Conservation (phyloP, 2,888 invertebrate species). For the Cryptus armator region DNA sequence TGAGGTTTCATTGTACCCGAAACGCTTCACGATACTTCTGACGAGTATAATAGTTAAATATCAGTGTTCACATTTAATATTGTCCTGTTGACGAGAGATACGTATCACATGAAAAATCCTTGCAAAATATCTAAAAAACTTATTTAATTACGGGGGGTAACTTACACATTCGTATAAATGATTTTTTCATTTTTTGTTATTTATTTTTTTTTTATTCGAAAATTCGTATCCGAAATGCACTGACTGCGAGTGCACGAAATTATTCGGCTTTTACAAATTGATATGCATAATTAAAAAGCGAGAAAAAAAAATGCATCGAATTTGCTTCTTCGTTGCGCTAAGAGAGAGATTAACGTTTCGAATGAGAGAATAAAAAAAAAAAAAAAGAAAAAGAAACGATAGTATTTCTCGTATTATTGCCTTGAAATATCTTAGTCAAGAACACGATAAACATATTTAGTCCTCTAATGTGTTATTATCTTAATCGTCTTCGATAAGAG, state of each 20-base stretch:
- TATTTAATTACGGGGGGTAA: slow-evolving; percentile 46
- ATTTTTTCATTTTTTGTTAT: slow-evolving; percentile 1
- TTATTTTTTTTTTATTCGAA: slow-evolving; percentile 4
- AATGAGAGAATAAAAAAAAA: neutral
- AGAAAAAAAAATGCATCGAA: slow-evolving; percentile 54
- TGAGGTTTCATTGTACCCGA: slow-evolving; percentile 10
- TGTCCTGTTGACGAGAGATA: slow-evolving; percentile 77
- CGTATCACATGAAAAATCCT: slow-evolving; percentile 79
- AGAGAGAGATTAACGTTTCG: neutral
- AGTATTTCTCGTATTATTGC: slow-evolving; percentile 35
- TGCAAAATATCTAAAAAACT: slow-evolving; percentile 70
- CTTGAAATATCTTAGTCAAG: slow-evolving; percentile 26
- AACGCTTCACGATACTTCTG: slow-evolving; percentile 15
- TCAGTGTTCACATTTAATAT: slow-evolving; percentile 77
- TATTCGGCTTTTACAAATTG: slow-evolving; percentile 53
- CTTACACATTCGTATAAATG: slow-evolving; percentile 43
- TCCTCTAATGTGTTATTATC: slow-evolving; percentile 16
- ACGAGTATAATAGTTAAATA: slow-evolving; percentile 65
- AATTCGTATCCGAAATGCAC: slow-evolving; percentile 24
- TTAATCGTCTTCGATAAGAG: slow-evolving; percentile 1
- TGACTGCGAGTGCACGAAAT: slow-evolving; percentile 35
- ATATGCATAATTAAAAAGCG: slow-evolving; percentile 38
- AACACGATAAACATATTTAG: slow-evolving; percentile 21
- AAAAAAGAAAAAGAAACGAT: neutral
- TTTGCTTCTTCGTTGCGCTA: slow-evolving; percentile 21